A percentile compares a stretch with the other conserved stretches of the same genome.
Evolutionary conservation across 2,797 vertebrate species (phyloP).

Genomic region (Betta splendens): DNA sequence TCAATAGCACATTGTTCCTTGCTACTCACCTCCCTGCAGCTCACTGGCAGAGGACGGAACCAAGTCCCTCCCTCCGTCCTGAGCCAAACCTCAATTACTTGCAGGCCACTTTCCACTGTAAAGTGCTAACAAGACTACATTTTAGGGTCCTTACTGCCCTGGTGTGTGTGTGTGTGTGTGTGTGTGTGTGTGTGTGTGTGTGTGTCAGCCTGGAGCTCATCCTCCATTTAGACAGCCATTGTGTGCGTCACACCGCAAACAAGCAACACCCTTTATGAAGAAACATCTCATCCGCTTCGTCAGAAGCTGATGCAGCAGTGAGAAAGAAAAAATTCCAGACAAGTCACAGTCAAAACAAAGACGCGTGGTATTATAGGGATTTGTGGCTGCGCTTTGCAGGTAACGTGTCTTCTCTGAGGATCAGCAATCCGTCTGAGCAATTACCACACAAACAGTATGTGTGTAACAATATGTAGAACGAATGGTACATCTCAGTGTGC

Average conservation of each 20-base stretch:
- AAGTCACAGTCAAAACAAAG: conserved; percentile 42
- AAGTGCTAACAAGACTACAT: conserved; percentile 39
- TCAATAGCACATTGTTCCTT: conserved; percentile 83
- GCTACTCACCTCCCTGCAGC: conserved; percentile 64
- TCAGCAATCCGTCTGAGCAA: not conserved
- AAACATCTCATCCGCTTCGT: conserved; percentile 62
- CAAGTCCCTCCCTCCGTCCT: conserved; percentile 57
- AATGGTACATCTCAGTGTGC: conserved; percentile 1
- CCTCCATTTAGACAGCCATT: conserved; percentile 45
- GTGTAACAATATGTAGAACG: not conserved
- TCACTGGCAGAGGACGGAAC: conserved; percentile 73
- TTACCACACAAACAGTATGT: no score
- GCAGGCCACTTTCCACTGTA: conserved; percentile 53
- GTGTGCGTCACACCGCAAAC: conserved; percentile 57
- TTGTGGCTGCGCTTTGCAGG: conserved; percentile 25
- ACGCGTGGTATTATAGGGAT: conserved; percentile 43
- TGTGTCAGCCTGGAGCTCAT: conserved; percentile 54
- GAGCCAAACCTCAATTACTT: conserved; percentile 68
- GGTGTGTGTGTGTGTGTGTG: conserved; percentile 32
- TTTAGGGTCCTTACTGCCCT: conserved; percentile 27
- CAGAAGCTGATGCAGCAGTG: conserved; percentile 55
- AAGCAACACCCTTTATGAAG: conserved; percentile 52
- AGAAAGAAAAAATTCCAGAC: conserved; percentile 44
- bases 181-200: conserved; percentile 52
- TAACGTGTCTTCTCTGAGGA: not conserved